Evolutionary conservation across 2,113 vertebrate genomes (phyloP).

Genomic region (Microcebus lehilahytsara): DNA sequence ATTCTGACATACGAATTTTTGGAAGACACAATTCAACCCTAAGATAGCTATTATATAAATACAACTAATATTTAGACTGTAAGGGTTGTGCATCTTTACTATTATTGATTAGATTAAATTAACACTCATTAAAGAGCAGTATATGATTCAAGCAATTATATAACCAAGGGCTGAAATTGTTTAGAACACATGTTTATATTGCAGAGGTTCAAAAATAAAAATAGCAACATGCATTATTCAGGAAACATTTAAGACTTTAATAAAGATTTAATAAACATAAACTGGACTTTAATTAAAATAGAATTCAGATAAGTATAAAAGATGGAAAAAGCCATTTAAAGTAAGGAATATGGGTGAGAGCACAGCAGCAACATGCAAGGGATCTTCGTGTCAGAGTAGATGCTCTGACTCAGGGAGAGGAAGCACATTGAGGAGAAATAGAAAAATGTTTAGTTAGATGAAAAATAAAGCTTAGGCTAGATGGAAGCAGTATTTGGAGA

Average conservation of each 20-base stretch:
- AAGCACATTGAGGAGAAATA: neutral
- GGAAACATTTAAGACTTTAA: neutral
- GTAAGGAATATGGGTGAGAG: neutral
- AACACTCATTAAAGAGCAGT: neutral
- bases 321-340: neutral
- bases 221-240: neutral
- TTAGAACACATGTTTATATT: neutral
- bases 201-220: neutral
- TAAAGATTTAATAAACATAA: neutral
- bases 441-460: neutral
- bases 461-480: neutral
- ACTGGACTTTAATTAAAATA: neutral
- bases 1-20: neutral
- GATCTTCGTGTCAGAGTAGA: neutral
- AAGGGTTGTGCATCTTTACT: neutral
- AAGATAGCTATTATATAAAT: neutral
- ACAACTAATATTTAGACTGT: neutral
- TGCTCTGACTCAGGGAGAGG: neutral
- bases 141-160: neutral
- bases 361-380: neutral
- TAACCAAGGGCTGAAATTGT: neutral
- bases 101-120: neutral
- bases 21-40: neutral
- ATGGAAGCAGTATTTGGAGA: neutral
- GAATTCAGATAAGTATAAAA: neutral